Evolutionary conservation across 1,140 invertebrate species (phyloP), one percentile per base, ranked within the genome.

Genomic region (Coelopa frigida): DNA sequence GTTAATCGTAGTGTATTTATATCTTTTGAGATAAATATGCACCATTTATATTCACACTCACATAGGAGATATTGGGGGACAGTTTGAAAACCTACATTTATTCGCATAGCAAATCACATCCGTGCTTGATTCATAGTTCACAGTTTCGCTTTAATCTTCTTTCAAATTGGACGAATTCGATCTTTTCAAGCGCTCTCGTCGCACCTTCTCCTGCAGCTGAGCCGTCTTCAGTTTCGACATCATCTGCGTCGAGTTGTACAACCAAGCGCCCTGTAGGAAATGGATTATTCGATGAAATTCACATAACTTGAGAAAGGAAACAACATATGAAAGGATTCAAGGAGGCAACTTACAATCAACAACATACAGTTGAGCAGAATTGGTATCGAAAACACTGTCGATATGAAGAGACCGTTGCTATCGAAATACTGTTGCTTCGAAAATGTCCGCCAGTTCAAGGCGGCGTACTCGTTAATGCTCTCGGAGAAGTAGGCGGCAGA

Each of bases 341-440:
- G n/a, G n/a, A 50, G 54, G 52, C 39, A 59, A 84, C 87, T 83
- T 77, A 94, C 90, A 78, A 94, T 85, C 80, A 94, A 86, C 50
- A 93, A 78, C 80, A 93, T 88, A 61, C 89, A 93, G 69, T 92
- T 93, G 20, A 93, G 76, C 46, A 94, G 74, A 55, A 94, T 84
- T 33, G 91, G 91, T 57, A 89, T 82, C 7, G 89, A 93, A 70
- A 92, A 92, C 11, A 94, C 84, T 14, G 92, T 76, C 10, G 89
- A 94, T 75, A 94, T 92, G 67, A 94, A 94, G 46, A 94, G 73
- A 27, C 91, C 90, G 71, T 87, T 87, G 53, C 84, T 87, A 69
- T 94, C 91, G 71, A 94, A 94, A 70, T 94, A 94, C 61, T 94
- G 89, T 55, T 94, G 89, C 50, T 81, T 79, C 6, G 89, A 87